Evolutionary conservation across 2,888 invertebrate species (phyloP).

Genomic region (Ochropleura plecta): DNA sequence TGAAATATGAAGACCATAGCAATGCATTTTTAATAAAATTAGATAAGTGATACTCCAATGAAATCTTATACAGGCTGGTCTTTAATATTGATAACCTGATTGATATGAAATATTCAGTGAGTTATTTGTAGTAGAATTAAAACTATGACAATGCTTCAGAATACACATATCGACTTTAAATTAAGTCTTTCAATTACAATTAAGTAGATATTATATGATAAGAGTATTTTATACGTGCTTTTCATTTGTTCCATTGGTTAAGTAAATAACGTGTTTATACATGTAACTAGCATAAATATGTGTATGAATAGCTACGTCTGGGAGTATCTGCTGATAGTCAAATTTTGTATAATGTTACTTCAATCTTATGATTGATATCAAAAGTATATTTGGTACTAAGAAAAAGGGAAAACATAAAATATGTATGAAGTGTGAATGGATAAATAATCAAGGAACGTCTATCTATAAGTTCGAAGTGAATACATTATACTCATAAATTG

Average conservation of each 20-base stretch:
- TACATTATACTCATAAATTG: slow-evolving; percentile 68
- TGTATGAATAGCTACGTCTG: slow-evolving; percentile 49
- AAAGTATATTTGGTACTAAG: slow-evolving; percentile 65
- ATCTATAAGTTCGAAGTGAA: slow-evolving; percentile 59
- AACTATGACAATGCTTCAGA: slow-evolving; percentile 58
- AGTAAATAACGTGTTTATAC: slow-evolving; percentile 42
- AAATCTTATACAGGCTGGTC: slow-evolving; percentile 36
- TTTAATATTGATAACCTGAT: slow-evolving; percentile 34
- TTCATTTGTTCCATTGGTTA: slow-evolving; percentile 57
- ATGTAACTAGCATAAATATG: slow-evolving; percentile 51
- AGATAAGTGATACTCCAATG: slow-evolving; percentile 43
- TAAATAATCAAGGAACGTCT: slow-evolving; percentile 53
- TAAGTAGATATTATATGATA: slow-evolving; percentile 60
- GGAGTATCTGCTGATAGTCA: slow-evolving; percentile 58
- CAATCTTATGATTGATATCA: slow-evolving; percentile 56
- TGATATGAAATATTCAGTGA: slow-evolving; percentile 58
- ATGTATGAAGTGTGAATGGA: slow-evolving; percentile 64
- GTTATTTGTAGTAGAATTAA: slow-evolving; percentile 53
- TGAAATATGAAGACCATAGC: slow-evolving; percentile 42
- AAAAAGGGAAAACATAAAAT: slow-evolving; percentile 34
- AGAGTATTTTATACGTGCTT: slow-evolving; percentile 59
- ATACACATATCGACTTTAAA: slow-evolving; percentile 66
- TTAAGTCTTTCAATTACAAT: slow-evolving; percentile 56
- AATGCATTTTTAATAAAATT: slow-evolving; percentile 42
- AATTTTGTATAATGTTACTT: slow-evolving; percentile 60